Conservation (phyloP, 2,797 vertebrate species). For the Cygnus olor region DNA sequence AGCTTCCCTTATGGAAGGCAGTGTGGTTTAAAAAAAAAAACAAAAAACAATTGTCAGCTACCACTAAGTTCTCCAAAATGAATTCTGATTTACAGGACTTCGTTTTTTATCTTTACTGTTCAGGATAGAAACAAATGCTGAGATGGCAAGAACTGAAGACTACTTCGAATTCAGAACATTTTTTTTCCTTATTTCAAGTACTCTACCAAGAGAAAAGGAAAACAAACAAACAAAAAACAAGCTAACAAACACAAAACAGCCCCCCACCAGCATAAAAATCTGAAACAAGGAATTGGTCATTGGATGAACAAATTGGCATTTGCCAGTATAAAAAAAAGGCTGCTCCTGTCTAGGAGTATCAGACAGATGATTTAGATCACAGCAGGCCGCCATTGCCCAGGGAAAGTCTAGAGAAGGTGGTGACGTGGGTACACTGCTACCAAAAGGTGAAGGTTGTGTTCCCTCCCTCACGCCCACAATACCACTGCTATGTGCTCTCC, state of each 20-base stretch:
- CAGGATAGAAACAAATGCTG: neutral
- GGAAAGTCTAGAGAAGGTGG: neutral
- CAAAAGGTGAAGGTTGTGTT: neutral
- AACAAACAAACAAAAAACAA: neutral
- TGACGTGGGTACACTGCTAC: neutral
- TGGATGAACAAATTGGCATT: neutral
- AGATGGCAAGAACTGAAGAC: neutral
- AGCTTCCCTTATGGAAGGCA: neutral
- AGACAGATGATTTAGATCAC: neutral
- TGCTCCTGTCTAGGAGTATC: neutral
- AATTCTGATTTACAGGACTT: neutral
- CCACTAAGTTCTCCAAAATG: neutral
- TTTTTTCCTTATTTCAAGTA: neutral
- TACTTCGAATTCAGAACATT: neutral
- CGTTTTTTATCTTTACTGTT: neutral
- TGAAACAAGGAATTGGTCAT: neutral
- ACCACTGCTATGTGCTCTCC: neutral
- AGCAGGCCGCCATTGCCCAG: neutral
- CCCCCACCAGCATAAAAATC: neutral
- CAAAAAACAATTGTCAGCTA: too few relatives aligned
- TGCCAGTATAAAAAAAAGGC: neutral
- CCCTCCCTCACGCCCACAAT: neutral
- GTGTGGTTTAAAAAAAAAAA: neutral
- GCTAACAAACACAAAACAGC: neutral
- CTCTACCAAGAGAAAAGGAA: neutral